These are phyloP conservation scores for Rhinoraja longicauda DNA, from an alignment of 2,797 vertebrate genomes.

Conservation along the genomic window DNA sequence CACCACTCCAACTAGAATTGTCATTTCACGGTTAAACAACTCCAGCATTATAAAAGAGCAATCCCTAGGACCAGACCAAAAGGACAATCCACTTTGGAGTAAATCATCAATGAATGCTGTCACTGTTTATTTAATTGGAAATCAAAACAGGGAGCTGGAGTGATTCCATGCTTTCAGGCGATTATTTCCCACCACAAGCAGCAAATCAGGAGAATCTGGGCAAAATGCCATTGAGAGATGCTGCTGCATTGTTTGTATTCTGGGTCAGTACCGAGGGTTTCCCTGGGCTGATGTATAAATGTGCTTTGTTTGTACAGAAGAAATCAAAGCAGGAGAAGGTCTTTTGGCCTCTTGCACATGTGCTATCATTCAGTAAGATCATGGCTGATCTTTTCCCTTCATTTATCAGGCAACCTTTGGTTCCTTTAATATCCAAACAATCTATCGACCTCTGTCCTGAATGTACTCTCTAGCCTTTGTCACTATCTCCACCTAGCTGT, in stretches of 20 bases:
- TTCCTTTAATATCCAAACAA: too few species aligned
- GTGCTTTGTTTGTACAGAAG: too few species aligned
- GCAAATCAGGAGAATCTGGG: background rate
- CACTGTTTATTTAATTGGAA: slow-evolving; percentile 19
- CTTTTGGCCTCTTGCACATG: too few species aligned
- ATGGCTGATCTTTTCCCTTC: too few species aligned
- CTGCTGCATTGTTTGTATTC: background rate
- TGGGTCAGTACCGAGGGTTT: background rate
- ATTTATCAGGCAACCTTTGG: too few species aligned
- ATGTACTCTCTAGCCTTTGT: too few species aligned
- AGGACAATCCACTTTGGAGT: background rate
- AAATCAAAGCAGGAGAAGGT: too few species aligned
- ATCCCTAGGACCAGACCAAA: background rate
- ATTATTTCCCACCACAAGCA: background rate
- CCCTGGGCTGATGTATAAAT: background rate
- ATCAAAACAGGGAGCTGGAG: background rate
- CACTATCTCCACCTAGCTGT: too few species aligned
- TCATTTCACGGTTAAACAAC: background rate
- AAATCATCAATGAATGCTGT: background rate
- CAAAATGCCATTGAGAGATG: background rate
- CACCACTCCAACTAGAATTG: background rate
- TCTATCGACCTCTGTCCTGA: too few species aligned
- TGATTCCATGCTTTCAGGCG: background rate
- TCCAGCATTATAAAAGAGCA: background rate
- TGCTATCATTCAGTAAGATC: too few species aligned